Evolutionary conservation across 30 jellyfish, hydroid and myxozoan species (phyloP), one percentile per base, ranked within the genome.

Genomic region (Sanderia malayensis): DNA sequence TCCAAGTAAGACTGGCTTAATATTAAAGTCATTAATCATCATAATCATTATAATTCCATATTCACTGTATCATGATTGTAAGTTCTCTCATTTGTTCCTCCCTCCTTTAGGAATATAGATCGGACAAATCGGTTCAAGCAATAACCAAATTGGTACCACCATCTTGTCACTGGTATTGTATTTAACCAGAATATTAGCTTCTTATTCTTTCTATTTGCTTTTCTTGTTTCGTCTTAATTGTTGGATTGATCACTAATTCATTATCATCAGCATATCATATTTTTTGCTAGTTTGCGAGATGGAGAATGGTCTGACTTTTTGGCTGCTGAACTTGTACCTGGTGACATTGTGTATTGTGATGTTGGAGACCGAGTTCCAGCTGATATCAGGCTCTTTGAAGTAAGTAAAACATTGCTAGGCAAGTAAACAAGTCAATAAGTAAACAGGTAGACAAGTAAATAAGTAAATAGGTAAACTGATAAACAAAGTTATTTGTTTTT

Each of bases 351-450:
- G 2, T 30, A 26, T 30, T 66, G 89, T 45, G 89, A 73, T 46
- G 80, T 57, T 32, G 97, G 97, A 21, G 97, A 89, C 76, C 72
- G 97, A 26, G 94, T 89, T 11, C 97, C 97, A 19, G 97, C 97
- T 19, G 97, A 89, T 52, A 63, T 89, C 31, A 30, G 95, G 18
- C 71, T 89, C 32, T 75, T 83, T 73, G 96, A 89, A 83, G 97
- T 87, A 28, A 70, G 59, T 9, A 20, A 31, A 9, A 0, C 44
- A n/a, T n/a, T n/a, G n/a, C n/a, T n/a, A n/a, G n/a, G n/a, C n/a
- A n/a, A n/a, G n/a, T n/a, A n/a, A n/a, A n/a, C n/a, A n/a, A n/a
- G n/a, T n/a, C n/a, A n/a, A n/a, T n/a, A n/a, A n/a, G n/a, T n/a
- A n/a, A n/a, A n/a, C n/a, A n/a, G n/a, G n/a, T n/a, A n/a, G n/a